Evolutionary conservation across 1,140 invertebrate species (phyloP), one percentile per base, ranked within the genome.

Genomic region (Galleria mellonella): DNA sequence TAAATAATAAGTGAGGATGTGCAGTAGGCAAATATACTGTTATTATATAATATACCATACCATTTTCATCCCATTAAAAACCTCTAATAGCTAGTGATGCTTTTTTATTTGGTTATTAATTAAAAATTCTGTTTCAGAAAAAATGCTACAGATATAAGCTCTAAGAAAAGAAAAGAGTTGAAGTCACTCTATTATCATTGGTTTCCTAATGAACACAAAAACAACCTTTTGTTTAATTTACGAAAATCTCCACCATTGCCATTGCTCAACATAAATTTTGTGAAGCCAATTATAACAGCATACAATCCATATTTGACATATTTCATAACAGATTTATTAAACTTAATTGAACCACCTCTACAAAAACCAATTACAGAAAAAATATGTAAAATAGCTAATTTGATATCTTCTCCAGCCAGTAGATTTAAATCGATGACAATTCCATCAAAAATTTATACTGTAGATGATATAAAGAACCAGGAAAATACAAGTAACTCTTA

Each of bases 161-260:
- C 55, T 17, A 62, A 63, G 38, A 62, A 64, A 15, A 64, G 55
- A 36, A 63, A 68, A 32, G 68, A 84, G 17, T 46, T 81, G 30
- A 68, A 51, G 35, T 46, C 53, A n/a, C 27, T 75, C 2, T 83
- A 69, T 50, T 47, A 68, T 35, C 69, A 83, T 32, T 83, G 78
- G 81, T 84, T 72, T 53, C 85, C 85, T 32, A 78, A 72, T 59
- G 68, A 75, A 36, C 73, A 72, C 38, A 40, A 55, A 37, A 49
- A 47, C 46, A 50, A 51, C 4, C 43, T 86, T 11, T 46, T 76
- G 36, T 54, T 87, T 8, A 64, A 86, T 49, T 48, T 87, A 29
- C 43, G 48, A n/a, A 74, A 81, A 43, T 47, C 62, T 13, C 37
- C 77, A 17, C 85, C 85, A 10, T 36, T 40, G 17, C 54, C 72